These are phyloP conservation scores for Caretta caretta DNA, from an alignment of 2,113 vertebrate genomes.

Conservation along the genomic window DNA sequence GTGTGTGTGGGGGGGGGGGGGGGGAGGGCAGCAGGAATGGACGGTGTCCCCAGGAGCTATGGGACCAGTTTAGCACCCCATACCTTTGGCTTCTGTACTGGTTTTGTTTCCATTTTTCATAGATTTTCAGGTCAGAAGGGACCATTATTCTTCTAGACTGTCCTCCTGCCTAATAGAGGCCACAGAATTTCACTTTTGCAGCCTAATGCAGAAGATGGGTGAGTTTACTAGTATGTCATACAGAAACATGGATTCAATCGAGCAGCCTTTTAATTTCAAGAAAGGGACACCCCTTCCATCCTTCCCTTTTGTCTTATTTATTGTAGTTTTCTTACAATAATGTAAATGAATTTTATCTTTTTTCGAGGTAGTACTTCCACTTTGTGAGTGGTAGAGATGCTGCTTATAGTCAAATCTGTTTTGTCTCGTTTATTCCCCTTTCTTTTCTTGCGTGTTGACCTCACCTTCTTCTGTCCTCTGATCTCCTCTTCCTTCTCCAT, in stretches of 20 bases:
- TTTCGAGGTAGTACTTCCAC: constrained; percentile 8
- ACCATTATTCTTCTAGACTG: neutral
- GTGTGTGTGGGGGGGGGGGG: fast-evolving
- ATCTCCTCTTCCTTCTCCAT: neutral
- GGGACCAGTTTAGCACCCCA: neutral
- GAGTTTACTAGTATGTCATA: constrained; percentile 31
- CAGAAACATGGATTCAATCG: constrained; percentile 26
- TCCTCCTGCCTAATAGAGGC: fast-evolving
- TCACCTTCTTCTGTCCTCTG: neutral
- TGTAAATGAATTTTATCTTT: constrained; percentile 33
- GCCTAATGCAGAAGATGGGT: constrained; percentile 33
- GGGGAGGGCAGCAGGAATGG: fast-evolving
- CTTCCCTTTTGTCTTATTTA: neutral
- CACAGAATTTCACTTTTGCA: constrained; percentile 39
- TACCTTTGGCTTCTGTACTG: neutral
- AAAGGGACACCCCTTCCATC: constrained; percentile 12
- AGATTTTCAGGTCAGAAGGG: neutral
- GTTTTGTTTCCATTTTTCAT: constrained; percentile 6
- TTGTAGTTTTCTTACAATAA: constrained; percentile 16
- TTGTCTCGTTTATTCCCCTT: fast-evolving
- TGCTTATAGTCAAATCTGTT: neutral
- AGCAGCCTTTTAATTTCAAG: constrained; percentile 62
- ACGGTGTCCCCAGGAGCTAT: too few relatives aligned
- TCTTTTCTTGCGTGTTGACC: neutral
- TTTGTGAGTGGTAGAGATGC: neutral